Evolutionary conservation across 1,140 invertebrate genomes (phyloP).

Genomic region (Manduca sexta): DNA sequence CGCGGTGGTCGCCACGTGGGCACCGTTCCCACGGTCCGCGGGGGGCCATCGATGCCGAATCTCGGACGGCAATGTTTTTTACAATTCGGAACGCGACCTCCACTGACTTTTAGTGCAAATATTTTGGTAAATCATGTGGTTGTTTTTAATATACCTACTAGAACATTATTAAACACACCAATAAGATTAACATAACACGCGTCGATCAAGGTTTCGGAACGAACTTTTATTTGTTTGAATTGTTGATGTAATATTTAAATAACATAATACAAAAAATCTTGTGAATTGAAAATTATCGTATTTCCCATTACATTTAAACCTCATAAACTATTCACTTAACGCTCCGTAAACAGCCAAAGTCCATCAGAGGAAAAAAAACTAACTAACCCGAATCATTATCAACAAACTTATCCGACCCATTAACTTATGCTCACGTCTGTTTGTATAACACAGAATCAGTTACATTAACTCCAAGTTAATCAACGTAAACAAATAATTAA

Average conservation of each 20-base stretch:
- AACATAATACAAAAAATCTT: too few species aligned
- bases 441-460: background rate
- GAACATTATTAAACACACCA: too few species aligned
- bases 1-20: conserved; percentile 38
- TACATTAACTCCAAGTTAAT: background rate
- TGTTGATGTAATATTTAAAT: too few species aligned
- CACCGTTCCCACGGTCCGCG: conserved; percentile 41
- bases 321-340: too few species aligned
- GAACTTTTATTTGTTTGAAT: too few species aligned
- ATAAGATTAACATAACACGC: too few species aligned
- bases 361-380: background rate
- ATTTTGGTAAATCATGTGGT: conserved; percentile 2
- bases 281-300: too few species aligned
- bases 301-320: too few species aligned
- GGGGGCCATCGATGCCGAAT: conserved; percentile 22
- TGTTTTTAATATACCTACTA: too few species aligned
- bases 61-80: conserved; percentile 16
- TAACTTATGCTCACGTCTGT: background rate
- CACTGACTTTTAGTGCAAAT: conserved; percentile 16
- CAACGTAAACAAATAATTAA: too few species aligned
- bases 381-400: background rate
- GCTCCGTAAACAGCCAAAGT: too few species aligned
- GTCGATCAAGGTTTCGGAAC: too few species aligned
- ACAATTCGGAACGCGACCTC: conserved; percentile 21
- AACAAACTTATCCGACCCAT: background rate